Conservation (phyloP, 2,888 invertebrate species). For the Geophilus truncorum region DNA sequence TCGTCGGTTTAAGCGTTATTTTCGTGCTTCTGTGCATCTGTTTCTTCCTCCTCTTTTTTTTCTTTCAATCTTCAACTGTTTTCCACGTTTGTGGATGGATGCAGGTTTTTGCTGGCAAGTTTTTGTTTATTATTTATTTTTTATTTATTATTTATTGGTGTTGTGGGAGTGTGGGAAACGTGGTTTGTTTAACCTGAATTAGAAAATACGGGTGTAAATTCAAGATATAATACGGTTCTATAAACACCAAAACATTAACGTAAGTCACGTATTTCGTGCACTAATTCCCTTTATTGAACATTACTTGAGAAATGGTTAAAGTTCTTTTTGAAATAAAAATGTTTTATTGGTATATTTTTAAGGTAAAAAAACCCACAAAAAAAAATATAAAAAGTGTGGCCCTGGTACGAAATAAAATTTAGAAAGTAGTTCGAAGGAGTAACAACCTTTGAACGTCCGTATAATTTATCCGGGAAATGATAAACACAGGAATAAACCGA, state of each 20-base stretch:
- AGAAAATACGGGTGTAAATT: too few relatives aligned
- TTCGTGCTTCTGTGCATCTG: constrained; percentile 80
- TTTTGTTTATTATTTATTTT: not conserved
- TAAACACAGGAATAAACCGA: not conserved
- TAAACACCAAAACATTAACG: not conserved
- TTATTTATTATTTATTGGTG: not conserved
- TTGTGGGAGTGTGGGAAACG: not conserved
- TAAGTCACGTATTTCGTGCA: not conserved
- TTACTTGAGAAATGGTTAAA: too few relatives aligned
- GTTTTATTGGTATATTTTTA: too few relatives aligned
- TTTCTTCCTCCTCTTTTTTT: constrained; percentile 83
- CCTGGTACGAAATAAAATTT: not conserved
- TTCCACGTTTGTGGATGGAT: constrained; percentile 92
- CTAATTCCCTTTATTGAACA: not conserved
- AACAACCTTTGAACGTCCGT: not conserved
- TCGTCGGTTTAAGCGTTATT: constrained; percentile 78
- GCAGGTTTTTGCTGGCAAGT: constrained; percentile 89
- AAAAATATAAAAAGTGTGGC: not conserved
- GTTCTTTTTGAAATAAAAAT: too few relatives aligned
- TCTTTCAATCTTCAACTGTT: constrained; percentile 84
- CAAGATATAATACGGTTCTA: not conserved
- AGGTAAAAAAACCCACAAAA: not conserved
- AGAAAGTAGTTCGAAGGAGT: not conserved
- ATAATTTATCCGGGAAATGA: not conserved
- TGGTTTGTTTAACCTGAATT: not conserved